Percentiles rank a stretch among this genome's conserved stretches.
Evolutionary conservation across 2,888 invertebrate species (phyloP).

Genomic region (Blomia tropicalis): DNA sequence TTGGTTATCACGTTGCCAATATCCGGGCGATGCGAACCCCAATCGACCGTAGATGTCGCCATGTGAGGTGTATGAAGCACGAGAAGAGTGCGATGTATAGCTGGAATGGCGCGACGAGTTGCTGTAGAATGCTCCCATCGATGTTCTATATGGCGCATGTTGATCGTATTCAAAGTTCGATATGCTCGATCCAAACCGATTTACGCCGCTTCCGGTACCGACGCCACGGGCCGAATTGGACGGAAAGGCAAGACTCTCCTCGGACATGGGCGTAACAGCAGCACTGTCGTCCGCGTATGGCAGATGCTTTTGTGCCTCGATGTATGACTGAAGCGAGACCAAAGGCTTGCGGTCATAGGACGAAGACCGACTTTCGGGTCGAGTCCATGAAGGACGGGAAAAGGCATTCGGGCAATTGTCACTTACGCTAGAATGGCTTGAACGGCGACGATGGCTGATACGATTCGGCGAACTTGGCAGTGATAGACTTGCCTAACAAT

Average conservation of each 20-base stretch:
- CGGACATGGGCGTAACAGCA: constrained; percentile 92
- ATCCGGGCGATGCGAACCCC: constrained; percentile 27
- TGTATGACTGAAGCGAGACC: constrained; percentile 69
- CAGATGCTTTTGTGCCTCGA: constrained; percentile 62
- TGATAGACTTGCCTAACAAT: constrained; percentile 72
- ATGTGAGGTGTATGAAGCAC: constrained; percentile 83
- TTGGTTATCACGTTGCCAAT: constrained; percentile 70
- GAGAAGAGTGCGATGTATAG: constrained; percentile 83
- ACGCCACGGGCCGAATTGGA: background rate
- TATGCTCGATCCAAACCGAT: background rate
- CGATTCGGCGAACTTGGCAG: constrained; percentile 84
- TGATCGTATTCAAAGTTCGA: constrained; percentile 15
- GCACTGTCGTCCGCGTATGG: constrained; percentile 94
- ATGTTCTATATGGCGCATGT: background rate
- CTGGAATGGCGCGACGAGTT: constrained; percentile 61
- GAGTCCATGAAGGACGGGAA: constrained; percentile 42
- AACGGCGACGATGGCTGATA: constrained; percentile 70
- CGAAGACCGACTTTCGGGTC: constrained; percentile 49
- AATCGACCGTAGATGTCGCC: constrained; percentile 63
- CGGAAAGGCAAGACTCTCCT: constrained; percentile 44
- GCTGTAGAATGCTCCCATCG: constrained; percentile 6
- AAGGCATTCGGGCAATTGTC: constrained; percentile 7
- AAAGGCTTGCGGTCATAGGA: constrained; percentile 72
- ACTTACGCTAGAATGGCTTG: constrained; percentile 54
- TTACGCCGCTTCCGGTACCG: background rate